phyloP scores from a whole-genome alignment of 2,888 invertebrate species.

The Drosophila helvetica region DNA sequence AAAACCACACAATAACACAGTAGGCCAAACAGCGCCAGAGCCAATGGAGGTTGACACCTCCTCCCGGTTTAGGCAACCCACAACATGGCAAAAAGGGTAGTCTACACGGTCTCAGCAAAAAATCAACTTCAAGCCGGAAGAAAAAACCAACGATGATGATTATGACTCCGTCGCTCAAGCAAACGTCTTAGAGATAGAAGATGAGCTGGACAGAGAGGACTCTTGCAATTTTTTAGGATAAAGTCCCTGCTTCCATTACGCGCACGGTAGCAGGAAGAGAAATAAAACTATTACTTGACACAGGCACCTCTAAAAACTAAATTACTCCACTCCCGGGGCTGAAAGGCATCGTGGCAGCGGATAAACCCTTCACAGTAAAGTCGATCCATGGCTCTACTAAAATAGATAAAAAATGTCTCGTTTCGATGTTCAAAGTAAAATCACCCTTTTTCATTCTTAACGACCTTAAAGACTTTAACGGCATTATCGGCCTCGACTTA shows the following conservation, averaged over 20 bases:
- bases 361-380: not conserved
- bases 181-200: not conserved
- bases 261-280: not conserved
- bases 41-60: not conserved
- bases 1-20: too few species aligned
- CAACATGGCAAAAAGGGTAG: slow-evolving; percentile 3
- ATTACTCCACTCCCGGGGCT: slow-evolving; percentile 2
- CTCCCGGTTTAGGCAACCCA: not conserved
- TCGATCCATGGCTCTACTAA: not conserved
- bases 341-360: not conserved
- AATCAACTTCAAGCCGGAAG: slow-evolving; percentile 2
- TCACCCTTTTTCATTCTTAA: not conserved
- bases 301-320: not conserved
- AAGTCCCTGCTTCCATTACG: not conserved
- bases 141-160: not conserved
- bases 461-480: not conserved
- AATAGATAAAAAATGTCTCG: not conserved
- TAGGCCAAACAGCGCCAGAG: not conserved
- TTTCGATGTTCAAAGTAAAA: not conserved
- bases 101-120: not conserved
- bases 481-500: slow-evolving; percentile 4
- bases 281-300: not conserved
- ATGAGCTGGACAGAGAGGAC: not conserved
- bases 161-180: too few species aligned
- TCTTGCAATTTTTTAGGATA: not conserved